phyloP scores from a whole-genome alignment of 2,888 invertebrate species.

The Corythucha ciliata region DNA sequence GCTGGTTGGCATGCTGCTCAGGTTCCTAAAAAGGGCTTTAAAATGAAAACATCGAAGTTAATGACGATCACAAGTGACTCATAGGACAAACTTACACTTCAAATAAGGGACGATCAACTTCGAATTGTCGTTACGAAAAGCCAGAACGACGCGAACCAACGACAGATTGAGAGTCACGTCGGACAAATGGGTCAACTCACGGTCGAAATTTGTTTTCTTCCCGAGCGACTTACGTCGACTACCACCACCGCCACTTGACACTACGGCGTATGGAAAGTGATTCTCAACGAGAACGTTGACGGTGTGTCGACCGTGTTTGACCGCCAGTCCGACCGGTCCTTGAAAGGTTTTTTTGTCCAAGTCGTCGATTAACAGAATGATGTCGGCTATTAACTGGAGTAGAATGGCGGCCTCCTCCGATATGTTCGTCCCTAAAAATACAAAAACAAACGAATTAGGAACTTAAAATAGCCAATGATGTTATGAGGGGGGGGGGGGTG shows the following conservation, averaged over 20 bases:
- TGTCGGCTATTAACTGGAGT: slow-evolving; percentile 4
- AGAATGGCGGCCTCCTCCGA: slow-evolving; percentile 12
- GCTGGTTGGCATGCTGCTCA: not conserved
- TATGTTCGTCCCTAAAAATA: not conserved
- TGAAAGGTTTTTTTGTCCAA: too few relatives aligned
- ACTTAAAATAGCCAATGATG: too few relatives aligned
- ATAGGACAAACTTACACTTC: slow-evolving; percentile 2
- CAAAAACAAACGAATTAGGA: too few relatives aligned
- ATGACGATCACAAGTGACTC: not conserved
- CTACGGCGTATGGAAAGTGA: too few relatives aligned
- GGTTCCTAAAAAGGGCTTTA: not conserved
- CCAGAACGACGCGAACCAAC: not conserved
- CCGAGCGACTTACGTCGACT: too few relatives aligned
- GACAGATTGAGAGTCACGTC: not conserved
- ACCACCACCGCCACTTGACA: too few relatives aligned
- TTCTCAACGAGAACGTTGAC: too few relatives aligned
- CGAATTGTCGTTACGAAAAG: not conserved
- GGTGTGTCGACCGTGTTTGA: too few relatives aligned
- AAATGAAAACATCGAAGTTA: not conserved
- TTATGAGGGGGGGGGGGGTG: too few relatives aligned
- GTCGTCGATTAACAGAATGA: too few relatives aligned
- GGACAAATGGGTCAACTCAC: not conserved
- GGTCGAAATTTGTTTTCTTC: too few relatives aligned
- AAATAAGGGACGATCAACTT: not conserved
- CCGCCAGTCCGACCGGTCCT: too few relatives aligned